Percentiles rank a stretch among this genome's conserved stretches.
These are phyloP conservation scores for Fissipunctia ypsillon DNA, from an alignment of 2,888 invertebrate species.

Conservation along the genomic window DNA sequence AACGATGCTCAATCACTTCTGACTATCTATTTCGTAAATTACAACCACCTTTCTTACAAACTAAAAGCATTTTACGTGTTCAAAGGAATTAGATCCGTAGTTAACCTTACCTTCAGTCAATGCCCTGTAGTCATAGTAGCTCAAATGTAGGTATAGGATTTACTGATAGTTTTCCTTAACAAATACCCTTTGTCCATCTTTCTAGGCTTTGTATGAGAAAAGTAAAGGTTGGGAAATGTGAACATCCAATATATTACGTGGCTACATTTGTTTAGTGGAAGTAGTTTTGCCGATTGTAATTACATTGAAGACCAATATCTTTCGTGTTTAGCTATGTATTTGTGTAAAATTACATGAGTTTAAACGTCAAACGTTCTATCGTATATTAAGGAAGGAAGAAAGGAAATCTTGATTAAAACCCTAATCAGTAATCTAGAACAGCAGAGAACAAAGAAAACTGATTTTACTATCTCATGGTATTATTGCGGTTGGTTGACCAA, in stretches of 20 bases:
- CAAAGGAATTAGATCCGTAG: slow-evolving; percentile 39
- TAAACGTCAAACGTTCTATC: background rate
- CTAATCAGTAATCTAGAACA: background rate
- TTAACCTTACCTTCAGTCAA: slow-evolving; percentile 46
- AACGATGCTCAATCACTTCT: background rate
- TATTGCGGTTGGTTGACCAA: too few species aligned
- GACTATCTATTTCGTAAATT: slow-evolving; percentile 12
- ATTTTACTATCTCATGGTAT: background rate
- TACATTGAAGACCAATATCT: background rate
- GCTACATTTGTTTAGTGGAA: slow-evolving; percentile 25
- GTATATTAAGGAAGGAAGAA: too few species aligned
- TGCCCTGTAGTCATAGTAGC: slow-evolving; percentile 24
- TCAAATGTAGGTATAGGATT: slow-evolving; percentile 38
- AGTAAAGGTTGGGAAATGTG: slow-evolving; percentile 23
- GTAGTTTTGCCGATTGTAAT: slow-evolving; percentile 8
- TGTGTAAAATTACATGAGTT: background rate
- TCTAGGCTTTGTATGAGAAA: slow-evolving; percentile 29
- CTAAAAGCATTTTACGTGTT: slow-evolving; percentile 15
- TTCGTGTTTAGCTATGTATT: background rate
- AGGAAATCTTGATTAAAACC: background rate
- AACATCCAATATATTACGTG: slow-evolving; percentile 41
- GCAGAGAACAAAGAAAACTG: background rate
- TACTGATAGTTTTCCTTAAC: slow-evolving; percentile 52
- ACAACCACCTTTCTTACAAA: background rate
- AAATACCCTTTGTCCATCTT: slow-evolving; percentile 51